Conservation (phyloP, 2,797 vertebrate genomes). For the Linurgus olivaceus region DNA sequence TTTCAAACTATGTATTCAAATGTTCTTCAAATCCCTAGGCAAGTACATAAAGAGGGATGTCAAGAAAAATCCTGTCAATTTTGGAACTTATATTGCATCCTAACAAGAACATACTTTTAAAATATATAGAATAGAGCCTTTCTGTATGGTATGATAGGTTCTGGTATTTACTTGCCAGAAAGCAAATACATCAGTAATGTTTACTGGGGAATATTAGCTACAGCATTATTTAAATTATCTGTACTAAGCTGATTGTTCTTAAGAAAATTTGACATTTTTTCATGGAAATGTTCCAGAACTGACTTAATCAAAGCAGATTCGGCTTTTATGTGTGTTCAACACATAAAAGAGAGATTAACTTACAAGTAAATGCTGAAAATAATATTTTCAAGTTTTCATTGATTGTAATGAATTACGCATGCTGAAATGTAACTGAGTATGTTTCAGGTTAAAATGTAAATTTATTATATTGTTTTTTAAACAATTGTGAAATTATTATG, state of each 20-base stretch:
- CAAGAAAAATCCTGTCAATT: not conserved
- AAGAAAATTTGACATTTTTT: not conserved
- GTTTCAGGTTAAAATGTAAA: not conserved
- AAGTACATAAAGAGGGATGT: not conserved
- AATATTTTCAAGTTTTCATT: not conserved
- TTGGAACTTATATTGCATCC: not conserved
- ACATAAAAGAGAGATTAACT: not conserved
- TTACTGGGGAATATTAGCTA: not conserved
- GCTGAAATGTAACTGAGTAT: not conserved
- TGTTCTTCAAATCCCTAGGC: conserved; percentile 51
- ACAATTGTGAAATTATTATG: not conserved
- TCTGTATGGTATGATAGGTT: not conserved
- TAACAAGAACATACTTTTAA: not conserved
- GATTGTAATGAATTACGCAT: not conserved
- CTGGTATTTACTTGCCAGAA: not conserved
- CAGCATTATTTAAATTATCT: not conserved
- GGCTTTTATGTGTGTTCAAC: not conserved
- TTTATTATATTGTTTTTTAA: not conserved
- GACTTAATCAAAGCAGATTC: not conserved
- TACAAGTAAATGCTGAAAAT: not conserved
- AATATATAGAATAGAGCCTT: not conserved
- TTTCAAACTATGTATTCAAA: conserved; percentile 36
- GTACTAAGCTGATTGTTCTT: not conserved
- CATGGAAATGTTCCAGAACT: not conserved
- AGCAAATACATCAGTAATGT: not conserved